Evolutionary conservation across 2,797 vertebrate species (phyloP), one percentile per base, ranked within the genome.

Genomic region (Prunella strophiata): DNA sequence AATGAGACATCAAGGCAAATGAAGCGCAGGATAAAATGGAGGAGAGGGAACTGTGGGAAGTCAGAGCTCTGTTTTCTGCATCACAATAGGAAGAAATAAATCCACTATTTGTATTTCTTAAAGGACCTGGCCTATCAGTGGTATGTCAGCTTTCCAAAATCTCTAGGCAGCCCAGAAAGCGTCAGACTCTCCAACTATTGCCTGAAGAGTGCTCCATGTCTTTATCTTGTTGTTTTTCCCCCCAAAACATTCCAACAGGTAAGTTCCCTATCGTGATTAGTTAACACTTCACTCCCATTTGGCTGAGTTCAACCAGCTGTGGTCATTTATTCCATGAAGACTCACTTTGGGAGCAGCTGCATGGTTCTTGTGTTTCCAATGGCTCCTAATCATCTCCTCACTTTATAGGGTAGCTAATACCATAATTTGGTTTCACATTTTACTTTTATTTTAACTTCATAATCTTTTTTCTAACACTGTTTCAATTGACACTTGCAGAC

Each of bases 201-300:
- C 43, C 43, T 47, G 36, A 68, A 83, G 45, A 93, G 51, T 21
- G 11, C 10, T 72, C 58, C 17, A 2, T 38, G 18, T 47, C 29
- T 63, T 89, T 8, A 50, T 59, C 23, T 52, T 10, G 48, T 20
- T 52, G 17, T 43, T 89, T 83, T 27, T 16, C 3, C 2, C 2
- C 7, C 3, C 0, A 10, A 8, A 29, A 15, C 18, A 50, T 52
- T 61, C 8, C 47, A 83, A 32, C 0, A 0, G 19, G 1, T 30
- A 88, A 55, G 10, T 66, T 91, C 10, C 9, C 21, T 22, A 10
- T 32, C 2, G 5, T 72, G 21, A 19, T 13, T 21, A 67, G 17
- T 36, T 80, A 61, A 48, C 50, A 83, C 20, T 26, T 70, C 30
- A 17, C 6, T 73, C 32, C 16, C 13, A 4, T 66, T 66, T 51